Base-by-base conservation (phyloP, 2,113 vertebrate genomes). In the Ciconia stormi region DNA sequence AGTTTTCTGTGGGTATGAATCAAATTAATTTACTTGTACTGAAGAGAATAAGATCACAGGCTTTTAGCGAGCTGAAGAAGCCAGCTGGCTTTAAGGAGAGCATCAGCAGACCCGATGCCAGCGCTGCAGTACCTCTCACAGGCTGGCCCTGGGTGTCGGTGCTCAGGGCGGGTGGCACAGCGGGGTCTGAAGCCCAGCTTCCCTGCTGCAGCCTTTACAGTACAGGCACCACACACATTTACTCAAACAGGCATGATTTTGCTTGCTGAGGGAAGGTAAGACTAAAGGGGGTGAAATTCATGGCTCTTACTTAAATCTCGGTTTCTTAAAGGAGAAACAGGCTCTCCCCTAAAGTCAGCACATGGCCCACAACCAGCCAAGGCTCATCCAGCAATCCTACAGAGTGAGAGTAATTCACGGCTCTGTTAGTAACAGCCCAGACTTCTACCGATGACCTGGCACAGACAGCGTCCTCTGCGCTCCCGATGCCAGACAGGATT, bases 401-500 rank as follows among this genome's bases (percentile, higher is more conserved):
- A 55, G 55, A 58, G 47, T 0, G 0, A 73, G 58, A 88, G 23
- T 21, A 69, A 84, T 52, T 52, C 80, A 63, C 34, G 50, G 79
- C 79, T 73, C 56, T 9, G 0, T 30, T 22, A 52, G 52, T 8
- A 62, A 50, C n/a, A 55, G 71, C 42, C 55, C 82, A 87, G 94
- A 67, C 65, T 52, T 9, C 55, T 46, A 46, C 77, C 5, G 8
- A 53, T 3, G 6, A 7, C 7, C 87, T 92, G 79, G 85, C 85
- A 88, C 44, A 18, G 70, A 30, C 15, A 4, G 36, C 21, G 4
- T n/a, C 56, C 95, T 56, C 87, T 32, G n/a, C 2, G 1, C 84
- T 50, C 15, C 19, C 36, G 11, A 22, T 13, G 38, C 90, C 90
- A 93, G 85, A 86, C 49, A 40, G 92, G 74, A 90, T 94, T 88